Conservation (phyloP, 1,140 invertebrate genomes). For the Lethrus apterus region DNA sequence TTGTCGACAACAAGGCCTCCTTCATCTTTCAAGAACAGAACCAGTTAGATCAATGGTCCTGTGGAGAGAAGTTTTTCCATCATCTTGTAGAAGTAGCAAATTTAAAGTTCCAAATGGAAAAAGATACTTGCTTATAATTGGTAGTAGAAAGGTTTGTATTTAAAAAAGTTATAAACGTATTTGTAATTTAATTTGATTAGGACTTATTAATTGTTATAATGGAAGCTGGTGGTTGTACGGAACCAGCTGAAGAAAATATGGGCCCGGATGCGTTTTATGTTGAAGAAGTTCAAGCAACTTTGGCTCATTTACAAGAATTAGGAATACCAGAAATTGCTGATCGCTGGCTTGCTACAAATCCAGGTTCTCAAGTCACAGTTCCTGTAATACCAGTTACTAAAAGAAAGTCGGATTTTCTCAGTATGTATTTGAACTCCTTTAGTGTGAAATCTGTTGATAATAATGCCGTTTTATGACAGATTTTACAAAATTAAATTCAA, state of each 20-base stretch:
- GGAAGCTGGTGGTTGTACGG: constrained; percentile 55
- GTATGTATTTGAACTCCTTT: constrained; percentile 12
- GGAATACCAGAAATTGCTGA: constrained; percentile 53
- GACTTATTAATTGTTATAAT: constrained; percentile 59
- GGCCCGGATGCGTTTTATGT: constrained; percentile 56
- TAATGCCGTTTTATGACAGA: neutral
- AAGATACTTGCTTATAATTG: constrained; percentile 67
- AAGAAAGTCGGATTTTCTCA: constrained; percentile 27
- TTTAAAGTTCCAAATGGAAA: constrained; percentile 48
- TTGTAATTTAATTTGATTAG: constrained; percentile 16
- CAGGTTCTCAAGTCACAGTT: constrained; percentile 43
- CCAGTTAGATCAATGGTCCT: constrained; percentile 62
- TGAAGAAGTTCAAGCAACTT: constrained; percentile 62
- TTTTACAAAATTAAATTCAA: constrained; percentile 10
- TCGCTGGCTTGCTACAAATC: constrained; percentile 53
- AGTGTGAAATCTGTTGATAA: no score
- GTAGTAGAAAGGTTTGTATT: constrained; percentile 64
- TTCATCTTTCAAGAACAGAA: constrained; percentile 56
- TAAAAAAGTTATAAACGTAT: neutral
- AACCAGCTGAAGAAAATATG: constrained; percentile 41
- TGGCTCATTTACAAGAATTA: constrained; percentile 58
- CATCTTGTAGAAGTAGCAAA: constrained; percentile 40
- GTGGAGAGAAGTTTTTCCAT: constrained; percentile 65
- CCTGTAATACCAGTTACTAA: constrained; percentile 24
- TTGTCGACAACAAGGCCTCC: constrained; percentile 58